Evolutionary conservation across 2,113 vertebrate species (phyloP).

Genomic region (Nematolebias whitei): DNA sequence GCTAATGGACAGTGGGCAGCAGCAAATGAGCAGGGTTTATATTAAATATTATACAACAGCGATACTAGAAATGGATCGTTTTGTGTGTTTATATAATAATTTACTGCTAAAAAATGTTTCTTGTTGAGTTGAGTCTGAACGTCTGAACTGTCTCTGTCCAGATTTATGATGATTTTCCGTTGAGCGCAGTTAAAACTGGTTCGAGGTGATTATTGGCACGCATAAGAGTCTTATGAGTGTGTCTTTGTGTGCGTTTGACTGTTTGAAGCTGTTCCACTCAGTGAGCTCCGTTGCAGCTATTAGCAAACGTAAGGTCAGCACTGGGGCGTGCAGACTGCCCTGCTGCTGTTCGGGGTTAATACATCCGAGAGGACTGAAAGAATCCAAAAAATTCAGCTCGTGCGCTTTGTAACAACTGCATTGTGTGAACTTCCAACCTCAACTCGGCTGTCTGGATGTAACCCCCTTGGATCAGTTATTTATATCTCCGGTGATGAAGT

Average conservation of each 20-base stretch:
- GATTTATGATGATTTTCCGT: background rate
- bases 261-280: conserved; percentile 12
- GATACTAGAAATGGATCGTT: background rate
- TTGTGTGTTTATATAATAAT: background rate
- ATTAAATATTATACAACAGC: background rate
- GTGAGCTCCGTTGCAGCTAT: conserved; percentile 16
- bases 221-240: conserved; percentile 6
- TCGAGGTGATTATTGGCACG: conserved; percentile 2
- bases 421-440: conserved; percentile 61
- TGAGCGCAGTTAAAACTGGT: background rate
- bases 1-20: background rate
- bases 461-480: conserved; percentile 61
- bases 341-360: conserved; percentile 43
- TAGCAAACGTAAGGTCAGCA: conserved; percentile 25
- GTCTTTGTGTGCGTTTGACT: conserved; percentile 3
- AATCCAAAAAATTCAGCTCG: conserved; percentile 55
- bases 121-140: background rate
- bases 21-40: background rate
- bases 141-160: background rate
- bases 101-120: background rate
- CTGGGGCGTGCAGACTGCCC: conserved; percentile 7
- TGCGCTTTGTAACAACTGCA: conserved; percentile 47
- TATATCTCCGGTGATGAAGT: conserved; percentile 63
- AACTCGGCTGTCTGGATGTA: conserved; percentile 43
- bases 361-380: conserved; percentile 27